Base-by-base conservation (phyloP, 2,888 invertebrate species). In the Heliconius charithonia region DNA sequence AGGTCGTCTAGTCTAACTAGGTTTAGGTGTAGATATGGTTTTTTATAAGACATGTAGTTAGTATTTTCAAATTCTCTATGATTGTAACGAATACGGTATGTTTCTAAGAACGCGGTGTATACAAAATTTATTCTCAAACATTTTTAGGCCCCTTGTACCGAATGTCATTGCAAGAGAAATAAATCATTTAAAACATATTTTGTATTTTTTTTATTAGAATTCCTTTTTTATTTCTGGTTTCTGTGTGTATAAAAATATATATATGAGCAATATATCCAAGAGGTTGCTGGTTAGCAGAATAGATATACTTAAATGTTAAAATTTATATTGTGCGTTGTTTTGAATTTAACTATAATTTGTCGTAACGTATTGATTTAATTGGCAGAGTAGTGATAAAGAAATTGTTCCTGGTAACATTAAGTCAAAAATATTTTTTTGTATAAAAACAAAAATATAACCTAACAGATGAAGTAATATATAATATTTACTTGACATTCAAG, bases 21-120 rank as follows among this genome's bases (percentile, higher is more conserved):
- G 87, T 83, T 88, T 91, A 92, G 88, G 90, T 93, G 93, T 94
- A 94, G 93, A 93, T 93, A 93, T 90, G 89, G 87, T 92, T 93
- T 93, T 92, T 85, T 93, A 92, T 92, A 93, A 93, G 89, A 89
- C 85, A 85, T 88, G 93, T 94, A 93, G 94, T 87, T 94, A 93
- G 93, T 89, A 89, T 93, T 92, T 92, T 93, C 90, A 92, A 78
- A 93, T 93, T 94, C 91, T 85, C 90, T 89, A 86, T 85, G 87
- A 88, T 89, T 85, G 85, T 89, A 86, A 87, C 84, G 83, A 85
- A 84, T 85, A 82, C 81, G 82, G 83, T 82, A 84, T 82, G 84
- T 88, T 86, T 90, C 86, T 90, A 89, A 89, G 85, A 85, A 83
- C 83, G 88, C 85, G 87, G 87, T 89, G 89, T 92, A 91, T 89